Evolutionary conservation across 2,113 vertebrate genomes (phyloP), one percentile per base, ranked within the genome.

Genomic region (Burhinus bistriatus): DNA sequence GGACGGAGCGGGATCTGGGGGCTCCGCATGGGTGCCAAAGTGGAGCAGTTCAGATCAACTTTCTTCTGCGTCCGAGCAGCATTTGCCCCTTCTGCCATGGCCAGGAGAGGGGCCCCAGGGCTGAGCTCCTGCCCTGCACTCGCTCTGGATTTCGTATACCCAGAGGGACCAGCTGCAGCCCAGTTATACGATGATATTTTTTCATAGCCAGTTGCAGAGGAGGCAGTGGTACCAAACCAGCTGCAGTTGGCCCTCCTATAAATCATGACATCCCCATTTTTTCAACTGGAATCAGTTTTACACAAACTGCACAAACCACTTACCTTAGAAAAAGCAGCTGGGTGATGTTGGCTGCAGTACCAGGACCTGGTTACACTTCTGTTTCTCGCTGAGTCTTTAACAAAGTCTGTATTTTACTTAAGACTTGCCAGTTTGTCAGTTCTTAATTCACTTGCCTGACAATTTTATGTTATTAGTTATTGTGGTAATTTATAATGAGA

Each of bases 21-120:
- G 15, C 38, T 68, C 61, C 15, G 2, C 32, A 38, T 0, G 1
- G 20, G 12, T 2, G 4, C 36, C 3, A 1, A 61, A 65, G 20
- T 19, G 16, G 8, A 66, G 42, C 2, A 3, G 26, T 26, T 87
- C n/a, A 19, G 9, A 44, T 44, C 0, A 4, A 6, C 36, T 72
- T 77, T 22, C n/a, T 93, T 62, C 84, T 64, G 20, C 9, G 14
- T 71, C 51, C 0, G 0, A 58, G 21, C 62, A 79, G 52, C 49
- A 27, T 32, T 59, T 49, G 11, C 42, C 22, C 23, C 22, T 79
- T 72, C 62, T 77, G 54, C 30, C 54, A 45, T 1, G 4, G 59
- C 30, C 6, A 2, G 54, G 58, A 52, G 54, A 57, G 49, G 58
- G 12, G n/a, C 18, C 47, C 32, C 38, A 52, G 70, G 65, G 88